These are phyloP conservation scores for Gymnosoma rotundatum DNA, from an alignment of 2,888 invertebrate species.

Conservation along the genomic window DNA sequence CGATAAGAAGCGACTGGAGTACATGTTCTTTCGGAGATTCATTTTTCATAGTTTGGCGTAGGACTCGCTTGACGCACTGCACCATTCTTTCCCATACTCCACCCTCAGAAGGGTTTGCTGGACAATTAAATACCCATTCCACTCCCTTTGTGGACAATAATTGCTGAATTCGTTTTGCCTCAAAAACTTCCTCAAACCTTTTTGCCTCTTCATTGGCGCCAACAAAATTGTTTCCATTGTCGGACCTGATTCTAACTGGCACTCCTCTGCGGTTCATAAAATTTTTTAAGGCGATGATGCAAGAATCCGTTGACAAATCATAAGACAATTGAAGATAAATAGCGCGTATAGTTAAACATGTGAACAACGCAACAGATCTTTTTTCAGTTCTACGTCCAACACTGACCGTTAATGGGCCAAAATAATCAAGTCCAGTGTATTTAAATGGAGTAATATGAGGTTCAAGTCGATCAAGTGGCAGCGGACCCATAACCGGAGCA, in stretches of 20 bases:
- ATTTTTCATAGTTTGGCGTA: not conserved
- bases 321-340: not conserved
- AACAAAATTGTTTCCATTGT: conserved; percentile 8
- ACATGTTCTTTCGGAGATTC: not conserved
- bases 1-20: not conserved
- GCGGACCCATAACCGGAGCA: too few species aligned
- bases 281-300: conserved; percentile 35
- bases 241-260: not conserved
- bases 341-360: not conserved
- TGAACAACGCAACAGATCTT: conserved; percentile 40
- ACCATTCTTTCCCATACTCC: not conserved
- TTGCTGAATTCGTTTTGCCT: not conserved
- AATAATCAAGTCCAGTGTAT: conserved; percentile 61
- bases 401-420: conserved; percentile 60
- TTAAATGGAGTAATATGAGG: conserved; percentile 1
- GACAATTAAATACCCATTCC: not conserved
- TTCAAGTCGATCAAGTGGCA: not conserved
- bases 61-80: conserved; percentile 1
- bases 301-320: conserved; percentile 14
- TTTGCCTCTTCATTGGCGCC: not conserved
- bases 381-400: conserved; percentile 48
- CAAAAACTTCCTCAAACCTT: not conserved
- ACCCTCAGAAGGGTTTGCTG: not conserved
- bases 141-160: not conserved
- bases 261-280: conserved; percentile 9